Conservation (phyloP, 2,113 vertebrate species). For the Thinocorus orbignyianus region DNA sequence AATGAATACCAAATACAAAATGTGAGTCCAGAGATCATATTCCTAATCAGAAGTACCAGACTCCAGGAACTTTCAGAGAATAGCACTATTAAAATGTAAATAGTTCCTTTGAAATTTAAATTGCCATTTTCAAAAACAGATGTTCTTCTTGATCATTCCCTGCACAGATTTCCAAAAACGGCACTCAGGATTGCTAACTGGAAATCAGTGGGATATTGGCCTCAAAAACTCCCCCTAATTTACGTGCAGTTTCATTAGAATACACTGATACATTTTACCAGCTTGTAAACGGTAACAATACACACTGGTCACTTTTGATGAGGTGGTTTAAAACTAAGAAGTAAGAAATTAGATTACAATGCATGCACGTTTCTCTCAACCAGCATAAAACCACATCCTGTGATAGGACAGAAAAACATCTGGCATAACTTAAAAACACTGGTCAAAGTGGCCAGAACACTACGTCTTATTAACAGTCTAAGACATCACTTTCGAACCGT, state of each 20-base stretch:
- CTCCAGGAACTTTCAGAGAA: constrained; percentile 5
- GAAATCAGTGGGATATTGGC: not conserved
- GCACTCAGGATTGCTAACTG: not conserved
- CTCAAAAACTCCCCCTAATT: not conserved
- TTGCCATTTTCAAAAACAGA: not conserved
- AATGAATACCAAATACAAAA: constrained; percentile 25
- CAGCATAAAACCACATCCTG: not conserved
- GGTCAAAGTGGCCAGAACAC: not conserved
- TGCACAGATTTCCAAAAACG: not conserved
- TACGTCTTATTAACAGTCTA: not conserved
- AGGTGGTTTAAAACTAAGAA: not conserved
- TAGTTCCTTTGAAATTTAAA: constrained; percentile 37
- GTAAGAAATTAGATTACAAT: not conserved
- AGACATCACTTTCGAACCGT: not conserved
- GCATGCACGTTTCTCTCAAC: not conserved
- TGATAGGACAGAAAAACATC: not conserved
- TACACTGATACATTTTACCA: not conserved
- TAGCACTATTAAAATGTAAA: constrained; percentile 20
- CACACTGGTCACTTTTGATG: not conserved
- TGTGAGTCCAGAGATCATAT: constrained; percentile 4
- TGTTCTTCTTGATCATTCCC: not conserved
- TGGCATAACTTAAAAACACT: not conserved
- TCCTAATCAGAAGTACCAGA: constrained; percentile 33
- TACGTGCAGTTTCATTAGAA: not conserved
- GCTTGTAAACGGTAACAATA: not conserved